Base-by-base conservation (phyloP, 2,888 invertebrate species). In the Dascillus cervinus region DNA sequence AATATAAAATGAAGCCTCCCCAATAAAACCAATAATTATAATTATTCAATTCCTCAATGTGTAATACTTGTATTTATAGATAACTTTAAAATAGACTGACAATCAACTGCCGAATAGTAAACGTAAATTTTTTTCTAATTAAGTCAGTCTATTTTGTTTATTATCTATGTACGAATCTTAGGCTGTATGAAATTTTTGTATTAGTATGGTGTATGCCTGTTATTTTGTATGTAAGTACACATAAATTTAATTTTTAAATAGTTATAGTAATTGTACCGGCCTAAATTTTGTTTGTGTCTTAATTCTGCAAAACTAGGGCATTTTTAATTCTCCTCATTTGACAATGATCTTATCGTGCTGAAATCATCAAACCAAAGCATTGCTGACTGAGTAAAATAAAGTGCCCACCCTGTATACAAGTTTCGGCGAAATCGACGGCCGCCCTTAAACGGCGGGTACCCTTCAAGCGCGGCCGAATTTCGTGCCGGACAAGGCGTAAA, bases 41-140 rank as follows among this genome's bases (percentile, higher is more conserved):
- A 58, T 59, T 60, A 57, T 55, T 47, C 52, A 54, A 58, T 62
- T 58, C 60, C 56, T 60, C 60, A 58, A 62, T 62, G 62, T 62
- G 62, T 62, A 60, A 62, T 62, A 61, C 11, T 53, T 52, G 37
- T 45, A 46, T 46, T 34, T 45, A 41, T 37, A 36, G 42, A 32
- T 43, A 33, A 45, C 41, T 33, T 30, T 29, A 30, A 45, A 46
- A 43, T 38, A 32, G 33, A 31, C 30, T 34, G 33, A 29, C 8
- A 8, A 4, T 4, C 8, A 17, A 19, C 15, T 21, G 14, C 20
- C 17, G 11, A 14, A 17, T 4, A 4, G 4, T 28, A 32, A 25
- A 36, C 25, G 32, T 26, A 17, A 26, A 19, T 29, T 32, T 29
- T 8, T 17, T 22, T 25, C 13, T 19, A 29, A 26, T 26, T 28